Percentiles rank a stretch among this genome's conserved stretches.
These are phyloP conservation scores for Polia nebulosa DNA, from an alignment of 2,888 invertebrate species.

Conservation along the genomic window DNA sequence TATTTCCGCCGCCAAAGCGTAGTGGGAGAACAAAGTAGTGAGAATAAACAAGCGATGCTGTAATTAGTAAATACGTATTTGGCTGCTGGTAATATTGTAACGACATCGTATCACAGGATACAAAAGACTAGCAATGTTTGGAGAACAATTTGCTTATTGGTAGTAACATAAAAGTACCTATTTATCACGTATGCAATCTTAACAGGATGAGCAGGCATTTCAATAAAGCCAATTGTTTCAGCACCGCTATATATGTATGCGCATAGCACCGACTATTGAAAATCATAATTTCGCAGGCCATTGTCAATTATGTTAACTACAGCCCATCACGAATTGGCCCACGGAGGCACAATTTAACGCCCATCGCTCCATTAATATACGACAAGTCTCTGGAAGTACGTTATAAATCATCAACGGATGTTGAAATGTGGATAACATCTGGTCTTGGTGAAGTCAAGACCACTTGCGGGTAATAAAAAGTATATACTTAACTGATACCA, in stretches of 20 bases:
- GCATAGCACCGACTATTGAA: slow-evolving; percentile 28
- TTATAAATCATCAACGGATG: slow-evolving; percentile 40
- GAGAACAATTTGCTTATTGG: neutral
- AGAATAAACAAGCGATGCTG: slow-evolving; percentile 22
- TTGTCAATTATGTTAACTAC: slow-evolving; percentile 46
- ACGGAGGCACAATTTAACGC: slow-evolving; percentile 28
- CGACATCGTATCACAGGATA: neutral
- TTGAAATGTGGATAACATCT: slow-evolving; percentile 47
- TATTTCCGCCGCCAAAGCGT: slow-evolving; percentile 40
- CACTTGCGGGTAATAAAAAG: slow-evolving; percentile 24
- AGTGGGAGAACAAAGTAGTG: slow-evolving; percentile 17
- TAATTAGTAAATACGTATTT: slow-evolving; percentile 27
- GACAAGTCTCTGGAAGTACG: slow-evolving; percentile 12
- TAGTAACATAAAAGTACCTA: neutral
- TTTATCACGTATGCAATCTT: neutral
- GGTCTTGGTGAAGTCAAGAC: slow-evolving; percentile 34
- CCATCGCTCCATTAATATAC: slow-evolving; percentile 40
- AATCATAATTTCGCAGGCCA: slow-evolving; percentile 42
- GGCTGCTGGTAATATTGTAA: slow-evolving; percentile 7
- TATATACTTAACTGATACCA: slow-evolving; percentile 29
- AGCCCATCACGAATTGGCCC: slow-evolving; percentile 41
- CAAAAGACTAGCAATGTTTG: neutral
- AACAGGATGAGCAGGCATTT: slow-evolving; percentile 24
- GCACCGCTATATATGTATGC: neutral
- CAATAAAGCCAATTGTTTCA: slow-evolving; percentile 16